phyloP scores from a whole-genome alignment of 1,140 invertebrate genomes.

The Drepana arcuata region DNA sequence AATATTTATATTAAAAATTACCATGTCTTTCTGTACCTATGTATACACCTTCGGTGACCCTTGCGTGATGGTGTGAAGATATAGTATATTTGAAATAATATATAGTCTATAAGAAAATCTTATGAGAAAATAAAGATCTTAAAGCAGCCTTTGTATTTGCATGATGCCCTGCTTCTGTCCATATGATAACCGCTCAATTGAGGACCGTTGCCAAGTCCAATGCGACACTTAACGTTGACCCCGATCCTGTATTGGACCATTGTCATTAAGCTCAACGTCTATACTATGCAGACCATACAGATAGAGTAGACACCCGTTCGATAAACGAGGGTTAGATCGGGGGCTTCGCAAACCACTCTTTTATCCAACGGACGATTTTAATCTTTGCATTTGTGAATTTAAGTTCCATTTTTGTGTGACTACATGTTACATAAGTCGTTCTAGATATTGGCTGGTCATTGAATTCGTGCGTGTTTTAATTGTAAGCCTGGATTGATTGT shows the following conservation, averaged over 20 bases:
- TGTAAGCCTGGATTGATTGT: conserved; percentile 23
- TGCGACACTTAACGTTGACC: conserved; percentile 29
- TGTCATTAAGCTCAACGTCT: conserved; percentile 48
- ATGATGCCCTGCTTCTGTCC: conserved; percentile 9
- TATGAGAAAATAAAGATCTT: too few species aligned
- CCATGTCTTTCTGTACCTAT: too few species aligned
- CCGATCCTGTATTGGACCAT: conserved; percentile 40
- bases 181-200: conserved; percentile 29
- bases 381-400: conserved; percentile 10
- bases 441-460: conserved; percentile 17
- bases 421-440: conserved; percentile 17
- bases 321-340: conserved; percentile 40
- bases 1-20: too few species aligned
- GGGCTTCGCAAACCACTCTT: conserved; percentile 9
- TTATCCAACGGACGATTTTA: conserved; percentile 16
- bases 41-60: too few species aligned
- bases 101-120: too few species aligned
- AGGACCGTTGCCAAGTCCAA: conserved; percentile 26
- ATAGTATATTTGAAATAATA: too few species aligned
- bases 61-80: too few species aligned
- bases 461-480: conserved; percentile 43
- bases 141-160: too few species aligned
- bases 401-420: conserved; percentile 20
- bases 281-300: conserved; percentile 29
- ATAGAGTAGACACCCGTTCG: conserved; percentile 30